phyloP scores from a whole-genome alignment of 2,113 vertebrate genomes.

The Zapornia atra region DNA sequence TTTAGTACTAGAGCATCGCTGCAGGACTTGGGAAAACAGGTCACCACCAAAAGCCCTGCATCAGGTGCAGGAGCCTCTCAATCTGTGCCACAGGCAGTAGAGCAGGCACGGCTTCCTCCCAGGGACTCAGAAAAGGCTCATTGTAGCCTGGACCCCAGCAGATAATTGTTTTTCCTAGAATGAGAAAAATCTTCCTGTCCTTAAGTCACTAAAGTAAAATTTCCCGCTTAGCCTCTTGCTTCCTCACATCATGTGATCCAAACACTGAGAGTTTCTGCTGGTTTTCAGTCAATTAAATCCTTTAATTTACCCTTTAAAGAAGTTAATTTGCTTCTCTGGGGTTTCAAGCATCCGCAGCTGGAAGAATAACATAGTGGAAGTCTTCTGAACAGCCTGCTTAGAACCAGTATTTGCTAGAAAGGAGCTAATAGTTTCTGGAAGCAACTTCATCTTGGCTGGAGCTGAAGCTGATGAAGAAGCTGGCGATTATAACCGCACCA shows the following conservation, averaged over 20 bases:
- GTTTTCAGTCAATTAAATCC: constrained; percentile 12
- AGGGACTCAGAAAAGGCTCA: background rate
- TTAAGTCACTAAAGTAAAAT: background rate
- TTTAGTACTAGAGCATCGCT: background rate
- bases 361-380: background rate
- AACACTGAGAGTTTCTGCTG: background rate
- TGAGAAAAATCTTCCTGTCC: background rate
- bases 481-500: no score
- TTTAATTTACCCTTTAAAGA: background rate
- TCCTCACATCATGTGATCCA: background rate
- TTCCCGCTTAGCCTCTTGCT: background rate
- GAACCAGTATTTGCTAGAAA: background rate
- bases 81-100: background rate
- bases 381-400: background rate
- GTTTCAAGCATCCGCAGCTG: background rate
- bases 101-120: background rate
- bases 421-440: background rate
- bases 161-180: background rate
- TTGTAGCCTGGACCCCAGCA: background rate
- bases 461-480: background rate
- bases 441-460: background rate
- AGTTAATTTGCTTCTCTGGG: constrained; percentile 1
- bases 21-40: background rate
- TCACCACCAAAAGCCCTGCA: background rate
- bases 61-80: background rate